Conservation (phyloP, 2,888 invertebrate species). For the Chirona hameri region DNA sequence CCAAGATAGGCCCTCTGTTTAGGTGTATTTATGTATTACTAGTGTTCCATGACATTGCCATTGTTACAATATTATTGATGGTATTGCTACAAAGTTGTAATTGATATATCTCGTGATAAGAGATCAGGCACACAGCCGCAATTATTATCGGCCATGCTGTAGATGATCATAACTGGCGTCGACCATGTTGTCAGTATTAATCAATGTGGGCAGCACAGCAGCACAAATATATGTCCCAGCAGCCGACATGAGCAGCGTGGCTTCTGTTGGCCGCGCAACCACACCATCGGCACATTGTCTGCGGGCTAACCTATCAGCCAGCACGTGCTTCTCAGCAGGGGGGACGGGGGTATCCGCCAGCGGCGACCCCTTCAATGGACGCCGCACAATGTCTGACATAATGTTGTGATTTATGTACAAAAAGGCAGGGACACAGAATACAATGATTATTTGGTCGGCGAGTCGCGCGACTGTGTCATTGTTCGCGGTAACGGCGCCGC, state of each 20-base stretch:
- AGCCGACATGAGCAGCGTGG: not conserved
- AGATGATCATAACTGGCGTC: no score
- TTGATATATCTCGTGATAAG: no score
- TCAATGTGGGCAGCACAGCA: no score
- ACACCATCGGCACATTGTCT: not conserved
- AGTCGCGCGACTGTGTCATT: not conserved
- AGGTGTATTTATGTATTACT: no score
- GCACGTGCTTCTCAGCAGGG: slow-evolving; percentile 10
- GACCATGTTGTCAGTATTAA: no score
- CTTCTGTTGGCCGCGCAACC: not conserved
- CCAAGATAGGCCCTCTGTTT: no score
- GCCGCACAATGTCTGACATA: slow-evolving; percentile 6
- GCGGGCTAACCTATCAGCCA: not conserved
- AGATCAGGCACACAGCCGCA: no score
- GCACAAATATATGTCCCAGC: no score
- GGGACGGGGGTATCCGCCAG: not conserved
- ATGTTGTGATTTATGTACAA: slow-evolving; percentile 29
- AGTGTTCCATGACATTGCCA: no score
- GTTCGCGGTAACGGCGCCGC: not conserved
- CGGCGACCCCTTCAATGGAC: slow-evolving; percentile 5
- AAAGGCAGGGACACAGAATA: slow-evolving; percentile 13
- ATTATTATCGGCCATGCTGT: no score
- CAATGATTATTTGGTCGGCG: slow-evolving; percentile 22
- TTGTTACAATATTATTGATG: no score
- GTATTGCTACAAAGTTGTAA: no score